Conservation (phyloP, 1,140 invertebrate species). For the Musca domestica region DNA sequence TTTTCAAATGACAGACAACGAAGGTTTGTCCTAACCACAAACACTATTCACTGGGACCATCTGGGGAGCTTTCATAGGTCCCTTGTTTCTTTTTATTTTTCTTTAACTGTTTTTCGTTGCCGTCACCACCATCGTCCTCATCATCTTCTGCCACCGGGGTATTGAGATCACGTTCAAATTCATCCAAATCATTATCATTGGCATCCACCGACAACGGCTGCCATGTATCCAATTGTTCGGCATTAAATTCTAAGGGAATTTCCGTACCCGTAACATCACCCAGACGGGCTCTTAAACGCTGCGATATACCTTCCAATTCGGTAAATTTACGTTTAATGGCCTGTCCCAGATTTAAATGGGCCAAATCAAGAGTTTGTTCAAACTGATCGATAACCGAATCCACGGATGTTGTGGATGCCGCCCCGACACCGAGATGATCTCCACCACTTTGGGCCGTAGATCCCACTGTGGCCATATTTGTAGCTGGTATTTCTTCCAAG, state of each 20-base stretch:
- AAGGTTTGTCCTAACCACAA: constrained; percentile 18
- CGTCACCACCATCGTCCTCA: too few relatives aligned
- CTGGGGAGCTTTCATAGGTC: neutral
- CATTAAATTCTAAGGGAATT: constrained; percentile 47
- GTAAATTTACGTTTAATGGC: constrained; percentile 61
- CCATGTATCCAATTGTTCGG: constrained; percentile 37
- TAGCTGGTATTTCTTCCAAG: constrained; percentile 17
- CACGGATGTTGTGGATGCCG: constrained; percentile 5
- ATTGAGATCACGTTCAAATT: constrained; percentile 59
- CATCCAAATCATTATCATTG: constrained; percentile 57
- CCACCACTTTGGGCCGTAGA: neutral
- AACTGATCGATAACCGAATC: constrained; percentile 43
- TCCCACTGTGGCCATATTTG: neutral
- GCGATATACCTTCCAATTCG: constrained; percentile 64
- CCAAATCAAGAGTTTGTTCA: constrained; percentile 37
- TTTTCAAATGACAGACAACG: constrained; percentile 10
- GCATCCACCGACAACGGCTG: constrained; percentile 48
- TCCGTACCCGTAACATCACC: constrained; percentile 60
- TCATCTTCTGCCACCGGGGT: constrained; percentile 38
- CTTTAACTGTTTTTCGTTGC: too few relatives aligned
- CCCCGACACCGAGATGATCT: neutral
- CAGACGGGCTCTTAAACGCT: constrained; percentile 59
- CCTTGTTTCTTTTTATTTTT: neutral
- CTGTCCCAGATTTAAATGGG: constrained; percentile 50
- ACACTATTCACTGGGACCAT: constrained; percentile 5